phyloP scores from a whole-genome alignment of 2,113 vertebrate genomes.

The Falcunculus frontatus region DNA sequence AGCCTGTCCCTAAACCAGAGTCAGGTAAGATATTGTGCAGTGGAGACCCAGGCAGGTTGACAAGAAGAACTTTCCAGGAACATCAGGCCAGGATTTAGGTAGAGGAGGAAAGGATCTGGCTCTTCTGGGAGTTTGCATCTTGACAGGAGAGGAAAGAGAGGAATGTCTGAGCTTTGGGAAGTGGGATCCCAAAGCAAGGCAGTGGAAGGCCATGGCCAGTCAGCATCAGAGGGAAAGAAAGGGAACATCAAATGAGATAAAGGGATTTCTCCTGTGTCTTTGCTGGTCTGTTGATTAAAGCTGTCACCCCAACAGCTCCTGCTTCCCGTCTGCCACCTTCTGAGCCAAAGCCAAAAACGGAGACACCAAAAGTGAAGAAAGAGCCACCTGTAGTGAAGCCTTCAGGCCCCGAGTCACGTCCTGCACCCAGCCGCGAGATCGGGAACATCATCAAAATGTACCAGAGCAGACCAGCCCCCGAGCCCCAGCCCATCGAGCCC shows the following conservation, averaged over 20 bases:
- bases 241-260: background rate
- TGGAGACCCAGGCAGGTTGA: background rate
- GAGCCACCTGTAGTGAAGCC: background rate
- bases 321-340: background rate
- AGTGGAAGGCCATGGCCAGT: background rate
- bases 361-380: background rate
- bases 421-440: constrained; percentile 83
- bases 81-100: background rate
- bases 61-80: background rate
- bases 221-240: background rate
- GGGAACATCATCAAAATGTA: constrained; percentile 87
- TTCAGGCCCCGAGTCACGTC: background rate
- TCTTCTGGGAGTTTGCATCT: background rate
- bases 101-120: background rate
- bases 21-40: constrained; percentile 3
- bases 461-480: constrained; percentile 78
- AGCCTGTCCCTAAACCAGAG: background rate
- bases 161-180: background rate
- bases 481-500: constrained; percentile 75
- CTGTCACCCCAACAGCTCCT: background rate
- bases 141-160: background rate
- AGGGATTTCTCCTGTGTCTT: background rate
- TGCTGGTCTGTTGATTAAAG: background rate
- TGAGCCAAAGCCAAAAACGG: background rate
- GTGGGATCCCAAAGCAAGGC: background rate